A percentile compares a stretch with the other conserved stretches of the same genome.
Conservation (phyloP, 2,113 vertebrate genomes). For the Platichthys flesus region DNA sequence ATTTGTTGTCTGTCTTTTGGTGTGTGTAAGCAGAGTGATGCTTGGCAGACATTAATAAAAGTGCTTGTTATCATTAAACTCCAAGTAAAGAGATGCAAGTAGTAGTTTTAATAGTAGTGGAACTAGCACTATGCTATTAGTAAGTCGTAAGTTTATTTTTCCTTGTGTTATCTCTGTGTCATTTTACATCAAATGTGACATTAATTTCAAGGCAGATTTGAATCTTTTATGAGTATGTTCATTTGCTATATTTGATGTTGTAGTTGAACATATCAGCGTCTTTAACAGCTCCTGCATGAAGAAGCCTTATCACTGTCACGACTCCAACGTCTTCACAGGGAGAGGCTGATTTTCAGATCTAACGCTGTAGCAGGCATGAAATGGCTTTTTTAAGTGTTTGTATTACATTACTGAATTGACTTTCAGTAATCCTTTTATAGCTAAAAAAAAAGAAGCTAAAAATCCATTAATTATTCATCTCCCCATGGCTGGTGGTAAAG, state of each 20-base stretch:
- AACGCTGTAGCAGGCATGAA: conserved; percentile 46
- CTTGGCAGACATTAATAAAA: conserved; percentile 56
- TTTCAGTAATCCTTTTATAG: conserved; percentile 80
- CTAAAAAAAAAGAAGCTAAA: conserved; percentile 75
- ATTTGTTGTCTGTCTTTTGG: conserved; percentile 61
- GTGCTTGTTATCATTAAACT: conserved; percentile 43
- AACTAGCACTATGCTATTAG: not conserved
- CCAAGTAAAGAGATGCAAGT: conserved; percentile 14
- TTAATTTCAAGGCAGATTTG: not conserved
- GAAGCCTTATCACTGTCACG: conserved; percentile 5
- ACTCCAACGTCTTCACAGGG: conserved; percentile 14
- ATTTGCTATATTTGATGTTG: conserved; percentile 10
- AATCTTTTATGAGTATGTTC: conserved; percentile 8
- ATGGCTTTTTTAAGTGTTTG: conserved; percentile 65
- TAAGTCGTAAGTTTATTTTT: not conserved
- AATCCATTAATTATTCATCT: conserved; percentile 84
- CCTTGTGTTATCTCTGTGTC: not conserved
- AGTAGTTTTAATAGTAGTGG: not conserved
- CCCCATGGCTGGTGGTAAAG: conserved; percentile 77
- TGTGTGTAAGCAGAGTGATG: conserved; percentile 60
- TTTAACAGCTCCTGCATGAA: not conserved
- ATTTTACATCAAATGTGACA: conserved; percentile 12
- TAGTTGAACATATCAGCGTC: conserved; percentile 15
- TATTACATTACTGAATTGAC: conserved; percentile 79
- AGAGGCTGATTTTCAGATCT: conserved; percentile 54